These are phyloP conservation scores for Baronia brevicornis DNA, from an alignment of 2,888 invertebrate species.

Conservation along the genomic window DNA sequence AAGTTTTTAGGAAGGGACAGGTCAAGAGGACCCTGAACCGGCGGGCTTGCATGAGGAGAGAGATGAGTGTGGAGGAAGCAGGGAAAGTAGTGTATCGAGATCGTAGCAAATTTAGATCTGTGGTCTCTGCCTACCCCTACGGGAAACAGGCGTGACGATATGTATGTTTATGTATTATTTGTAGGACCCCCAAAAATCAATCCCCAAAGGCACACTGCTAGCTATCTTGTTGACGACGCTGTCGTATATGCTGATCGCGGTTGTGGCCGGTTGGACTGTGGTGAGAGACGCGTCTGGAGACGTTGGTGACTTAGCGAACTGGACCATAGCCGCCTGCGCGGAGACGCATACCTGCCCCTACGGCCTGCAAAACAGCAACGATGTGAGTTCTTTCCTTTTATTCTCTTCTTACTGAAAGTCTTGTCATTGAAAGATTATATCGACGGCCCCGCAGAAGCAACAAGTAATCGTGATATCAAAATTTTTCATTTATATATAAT, in stretches of 20 bases:
- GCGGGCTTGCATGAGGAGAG: too few species aligned
- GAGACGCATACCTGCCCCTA: slow-evolving; percentile 73
- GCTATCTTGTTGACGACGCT: slow-evolving; percentile 91
- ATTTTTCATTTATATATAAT: too few species aligned
- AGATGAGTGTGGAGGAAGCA: too few species aligned
- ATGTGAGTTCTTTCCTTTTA: slow-evolving; percentile 70
- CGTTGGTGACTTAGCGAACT: slow-evolving; percentile 68
- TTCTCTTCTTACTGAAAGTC: too few species aligned
- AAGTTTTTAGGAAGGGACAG: too few species aligned
- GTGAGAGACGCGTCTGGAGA: slow-evolving; percentile 87
- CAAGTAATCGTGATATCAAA: too few species aligned
- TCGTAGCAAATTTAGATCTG: background rate
- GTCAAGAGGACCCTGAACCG: too few species aligned
- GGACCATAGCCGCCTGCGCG: slow-evolving; percentile 73
- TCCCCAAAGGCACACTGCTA: slow-evolving; percentile 94
- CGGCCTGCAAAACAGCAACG: slow-evolving; percentile 87
- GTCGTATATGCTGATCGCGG: slow-evolving; percentile 90
- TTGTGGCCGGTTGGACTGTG: slow-evolving; percentile 84
- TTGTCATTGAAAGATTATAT: too few species aligned
- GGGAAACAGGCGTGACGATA: background rate
- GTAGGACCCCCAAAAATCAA: slow-evolving; percentile 90
- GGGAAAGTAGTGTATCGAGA: too few species aligned
- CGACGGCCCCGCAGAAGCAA: too few species aligned
- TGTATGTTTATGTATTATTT: slow-evolving; percentile 8
- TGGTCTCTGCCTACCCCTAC: background rate